These are phyloP conservation scores for Diplosoma virens DNA, from an alignment of 23 tunicate genomes.

Conservation along the genomic window DNA sequence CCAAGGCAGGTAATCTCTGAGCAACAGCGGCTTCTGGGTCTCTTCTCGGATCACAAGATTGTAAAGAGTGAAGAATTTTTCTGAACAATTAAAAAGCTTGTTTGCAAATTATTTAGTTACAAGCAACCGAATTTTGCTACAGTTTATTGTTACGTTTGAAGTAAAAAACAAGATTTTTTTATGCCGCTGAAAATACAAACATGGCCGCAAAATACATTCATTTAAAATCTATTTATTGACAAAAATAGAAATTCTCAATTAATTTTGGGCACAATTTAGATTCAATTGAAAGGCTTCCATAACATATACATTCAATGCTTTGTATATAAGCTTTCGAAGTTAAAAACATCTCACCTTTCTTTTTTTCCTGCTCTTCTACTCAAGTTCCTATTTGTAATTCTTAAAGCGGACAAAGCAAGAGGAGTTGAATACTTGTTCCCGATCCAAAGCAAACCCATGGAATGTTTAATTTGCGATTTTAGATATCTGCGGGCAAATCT, in stretches of 20 bases:
- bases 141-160: no score
- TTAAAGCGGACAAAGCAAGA: not conserved
- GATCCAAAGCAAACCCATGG: not conserved
- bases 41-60: not conserved
- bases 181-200: no score
- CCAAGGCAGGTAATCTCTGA: not conserved
- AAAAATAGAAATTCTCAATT: no score
- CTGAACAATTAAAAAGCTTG: no score
- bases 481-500: not conserved
- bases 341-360: not conserved
- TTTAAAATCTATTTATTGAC: no score
- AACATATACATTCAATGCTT: no score
- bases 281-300: no score
- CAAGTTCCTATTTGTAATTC: not conserved
- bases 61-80: not conserved
- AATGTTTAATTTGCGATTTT: not conserved
- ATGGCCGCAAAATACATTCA: no score
- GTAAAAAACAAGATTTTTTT: no score
- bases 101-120: no score
- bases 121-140: no score
- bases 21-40: constrained; percentile 5
- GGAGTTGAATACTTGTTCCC: constrained; percentile 31
- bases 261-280: no score
- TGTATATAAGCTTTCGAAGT: not conserved
- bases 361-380: not conserved